Conservation (phyloP, 2,113 vertebrate genomes). For the Lagenorhynchus albirostris region DNA sequence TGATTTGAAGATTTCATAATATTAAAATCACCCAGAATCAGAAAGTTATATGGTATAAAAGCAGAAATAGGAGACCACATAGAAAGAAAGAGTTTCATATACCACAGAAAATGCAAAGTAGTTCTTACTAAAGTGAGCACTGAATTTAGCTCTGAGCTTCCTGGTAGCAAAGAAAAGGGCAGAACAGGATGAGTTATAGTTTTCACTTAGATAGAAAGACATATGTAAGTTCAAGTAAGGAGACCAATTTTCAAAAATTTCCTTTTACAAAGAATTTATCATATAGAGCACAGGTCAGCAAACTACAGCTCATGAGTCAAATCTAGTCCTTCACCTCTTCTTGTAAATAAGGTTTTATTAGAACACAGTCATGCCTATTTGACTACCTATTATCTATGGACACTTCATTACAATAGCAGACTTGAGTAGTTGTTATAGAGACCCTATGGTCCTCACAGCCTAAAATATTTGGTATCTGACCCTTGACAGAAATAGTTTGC, state of each 20-base stretch:
- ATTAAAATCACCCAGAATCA: not conserved
- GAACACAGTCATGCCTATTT: not conserved
- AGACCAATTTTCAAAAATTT: not conserved
- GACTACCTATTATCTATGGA: not conserved
- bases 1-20: not conserved
- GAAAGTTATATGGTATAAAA: not conserved
- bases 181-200: not conserved
- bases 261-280: not conserved
- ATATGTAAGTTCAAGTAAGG: not conserved
- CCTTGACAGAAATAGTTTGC: not conserved
- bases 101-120: not conserved
- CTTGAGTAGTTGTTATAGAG: not conserved
- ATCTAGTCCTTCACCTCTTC: not conserved
- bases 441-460: not conserved
- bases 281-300: not conserved
- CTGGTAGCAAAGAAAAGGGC: not conserved
- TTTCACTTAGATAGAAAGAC: not conserved
- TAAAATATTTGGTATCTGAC: not conserved
- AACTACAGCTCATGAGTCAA: not conserved
- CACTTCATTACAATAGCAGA: not conserved
- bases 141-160: slow-evolving; percentile 18
- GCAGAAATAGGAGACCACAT: not conserved
- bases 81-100: not conserved
- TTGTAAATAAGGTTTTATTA: not conserved
- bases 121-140: not conserved